Base-by-base conservation (phyloP, 2,797 vertebrate species). In the Danio kyathit region DNA sequence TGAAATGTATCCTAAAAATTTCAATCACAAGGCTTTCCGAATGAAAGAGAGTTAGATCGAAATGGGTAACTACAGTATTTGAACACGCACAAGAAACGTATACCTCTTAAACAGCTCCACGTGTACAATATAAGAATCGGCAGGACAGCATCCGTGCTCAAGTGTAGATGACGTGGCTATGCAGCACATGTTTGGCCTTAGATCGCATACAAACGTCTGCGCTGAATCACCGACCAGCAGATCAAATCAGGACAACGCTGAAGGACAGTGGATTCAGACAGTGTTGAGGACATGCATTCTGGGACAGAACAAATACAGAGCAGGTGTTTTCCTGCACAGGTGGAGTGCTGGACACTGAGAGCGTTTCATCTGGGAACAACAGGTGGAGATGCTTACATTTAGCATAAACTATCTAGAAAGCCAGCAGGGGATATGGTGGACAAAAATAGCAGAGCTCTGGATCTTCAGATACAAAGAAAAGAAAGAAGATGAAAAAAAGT, bases 21-120 rank as follows among this genome's bases (percentile, higher is more conserved):
- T 29, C 29, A 29, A 29, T 56, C 44, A 49, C 29, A 40, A 65
- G 19, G 48, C 75, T 81, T 49, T 66, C 48, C 12, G 48, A 40
- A 49, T 38, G 19, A 51, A 70, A 56, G 43, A 6, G 52, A 72
- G 19, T 6, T 7, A 84, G 87, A 87, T 87, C 71, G 80, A 79
- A 73, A 81, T 61, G 74, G 67, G 41, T 69, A 80, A 88, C 87
- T 82, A 82, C 29, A 29, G 29, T 29, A 29, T 89, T 80, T 89
- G 87, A 60, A 83, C 79, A 76, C 60, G 38, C 51, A 57, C 46
- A 48, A 46, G 52, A 17, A 11, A 43, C 41, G 5, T 14, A 77
- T 49, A 16, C 76, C 54, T 54, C 11, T 60, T 41, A 78, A 69
- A 70, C 65, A 60, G 44, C 76, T 69, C 76, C 76, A 70, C 54